Conservation (phyloP, 2,113 vertebrate genomes). For the Chaenogobius annularis region DNA sequence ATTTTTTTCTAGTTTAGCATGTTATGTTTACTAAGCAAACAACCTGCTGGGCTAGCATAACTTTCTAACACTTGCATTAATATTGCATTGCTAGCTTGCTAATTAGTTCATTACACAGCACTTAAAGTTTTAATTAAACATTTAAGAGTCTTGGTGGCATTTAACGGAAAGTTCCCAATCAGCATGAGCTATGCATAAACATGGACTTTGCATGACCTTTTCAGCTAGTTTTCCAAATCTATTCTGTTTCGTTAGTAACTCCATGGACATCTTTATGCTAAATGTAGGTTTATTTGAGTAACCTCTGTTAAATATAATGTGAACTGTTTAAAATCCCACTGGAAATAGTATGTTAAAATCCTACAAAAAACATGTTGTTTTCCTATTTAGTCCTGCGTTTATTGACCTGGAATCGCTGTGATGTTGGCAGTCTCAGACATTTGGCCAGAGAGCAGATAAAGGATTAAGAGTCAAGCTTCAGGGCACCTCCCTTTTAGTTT, state of each 20-base stretch:
- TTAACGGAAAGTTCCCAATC: not conserved
- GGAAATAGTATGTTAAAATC: not conserved
- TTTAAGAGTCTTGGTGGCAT: not conserved
- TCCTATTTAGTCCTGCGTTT: slow-evolving; percentile 20
- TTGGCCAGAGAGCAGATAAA: slow-evolving; percentile 26
- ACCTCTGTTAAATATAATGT: not conserved
- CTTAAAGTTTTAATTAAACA: slow-evolving; percentile 8
- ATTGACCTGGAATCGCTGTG: slow-evolving; percentile 4
- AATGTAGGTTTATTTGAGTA: too few relatives aligned
- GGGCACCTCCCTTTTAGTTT: slow-evolving; percentile 23
- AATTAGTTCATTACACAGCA: slow-evolving; percentile 7
- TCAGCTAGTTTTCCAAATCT: not conserved
- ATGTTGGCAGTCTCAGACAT: slow-evolving; percentile 26
- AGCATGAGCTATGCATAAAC: not conserved
- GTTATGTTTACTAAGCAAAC: not conserved
- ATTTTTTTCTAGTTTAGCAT: not conserved
- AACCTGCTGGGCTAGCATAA: slow-evolving; percentile 9
- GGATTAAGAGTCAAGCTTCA: slow-evolving; percentile 41
- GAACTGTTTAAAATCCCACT: not conserved
- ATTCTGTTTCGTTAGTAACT: not conserved
- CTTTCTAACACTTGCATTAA: not conserved
- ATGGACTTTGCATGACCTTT: not conserved
- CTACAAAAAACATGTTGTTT: not conserved
- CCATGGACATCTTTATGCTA: too few relatives aligned
- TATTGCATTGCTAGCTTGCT: not conserved